phyloP scores from a whole-genome alignment of 2,113 vertebrate genomes.

The Toxotes chatareus region DNA sequence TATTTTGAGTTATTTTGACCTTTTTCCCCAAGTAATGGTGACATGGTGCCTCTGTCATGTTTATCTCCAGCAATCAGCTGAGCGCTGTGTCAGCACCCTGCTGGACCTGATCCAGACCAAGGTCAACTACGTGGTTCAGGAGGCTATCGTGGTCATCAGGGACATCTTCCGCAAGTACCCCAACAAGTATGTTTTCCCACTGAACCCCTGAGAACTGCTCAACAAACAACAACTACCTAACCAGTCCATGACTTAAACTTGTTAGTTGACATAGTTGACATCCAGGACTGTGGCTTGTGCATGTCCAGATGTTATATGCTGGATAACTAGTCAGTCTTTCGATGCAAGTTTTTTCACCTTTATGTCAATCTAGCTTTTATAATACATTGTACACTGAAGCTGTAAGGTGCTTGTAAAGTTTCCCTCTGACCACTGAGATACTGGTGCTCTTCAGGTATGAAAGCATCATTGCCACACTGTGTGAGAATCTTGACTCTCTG shows the following conservation, averaged over 20 bases:
- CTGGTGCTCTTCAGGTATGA: constrained; percentile 88
- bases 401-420: background rate
- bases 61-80: constrained; percentile 92
- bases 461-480: constrained; percentile 98
- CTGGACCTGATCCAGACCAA: constrained; percentile 99
- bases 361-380: background rate
- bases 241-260: fast-evolving
- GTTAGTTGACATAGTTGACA: background rate
- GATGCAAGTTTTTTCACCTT: background rate
- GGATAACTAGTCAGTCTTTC: background rate
- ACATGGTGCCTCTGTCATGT: background rate
- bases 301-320: background rate
- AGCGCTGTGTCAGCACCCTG: constrained; percentile 97
- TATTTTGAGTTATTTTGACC: background rate
- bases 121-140: constrained; percentile 98
- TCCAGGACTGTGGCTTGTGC: background rate
- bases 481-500: constrained; percentile 97
- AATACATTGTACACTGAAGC: background rate
- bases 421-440: background rate
- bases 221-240: background rate
- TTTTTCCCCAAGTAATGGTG: background rate
- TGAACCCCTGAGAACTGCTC: background rate
- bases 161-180: constrained; percentile 99
- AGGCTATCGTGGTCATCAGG: constrained; percentile 96
- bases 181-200: constrained; percentile 89